Evolutionary conservation across 2,888 invertebrate species (phyloP).

Genomic region (Callosobruchus maculatus): DNA sequence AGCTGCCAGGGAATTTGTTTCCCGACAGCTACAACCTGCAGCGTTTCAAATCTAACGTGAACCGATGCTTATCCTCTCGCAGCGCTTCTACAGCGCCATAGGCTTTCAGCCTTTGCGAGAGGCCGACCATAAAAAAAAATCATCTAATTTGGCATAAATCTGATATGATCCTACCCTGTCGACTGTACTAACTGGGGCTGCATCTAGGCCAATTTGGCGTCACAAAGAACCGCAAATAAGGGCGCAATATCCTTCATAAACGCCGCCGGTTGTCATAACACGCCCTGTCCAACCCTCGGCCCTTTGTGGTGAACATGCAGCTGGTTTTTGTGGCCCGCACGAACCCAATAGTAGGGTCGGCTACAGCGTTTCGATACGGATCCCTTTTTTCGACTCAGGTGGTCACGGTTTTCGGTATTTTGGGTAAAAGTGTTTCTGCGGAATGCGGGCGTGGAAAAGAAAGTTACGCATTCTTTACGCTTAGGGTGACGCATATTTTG

Average conservation of each 20-base stretch:
- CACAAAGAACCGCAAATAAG: background rate
- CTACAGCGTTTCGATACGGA: background rate
- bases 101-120: too few relatives aligned
- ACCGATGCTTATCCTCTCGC: too few relatives aligned
- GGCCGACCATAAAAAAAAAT: too few relatives aligned
- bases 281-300: background rate
- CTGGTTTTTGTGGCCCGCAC: background rate
- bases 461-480: too few relatives aligned
- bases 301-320: background rate
- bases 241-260: background rate
- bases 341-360: background rate
- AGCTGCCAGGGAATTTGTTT: too few relatives aligned
- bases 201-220: background rate
- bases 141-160: too few relatives aligned
- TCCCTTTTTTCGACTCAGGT: background rate
- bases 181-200: background rate
- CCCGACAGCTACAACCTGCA: too few relatives aligned
- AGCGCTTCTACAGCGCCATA: too few relatives aligned
- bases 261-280: background rate
- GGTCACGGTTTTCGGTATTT: background rate
- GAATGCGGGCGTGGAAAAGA: background rate
- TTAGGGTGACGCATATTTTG: background rate
- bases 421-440: background rate
- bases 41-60: too few relatives aligned
- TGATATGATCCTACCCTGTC: background rate